These are phyloP conservation scores for Augochlora pura DNA, from an alignment of 1,140 invertebrate genomes.

Conservation along the genomic window DNA sequence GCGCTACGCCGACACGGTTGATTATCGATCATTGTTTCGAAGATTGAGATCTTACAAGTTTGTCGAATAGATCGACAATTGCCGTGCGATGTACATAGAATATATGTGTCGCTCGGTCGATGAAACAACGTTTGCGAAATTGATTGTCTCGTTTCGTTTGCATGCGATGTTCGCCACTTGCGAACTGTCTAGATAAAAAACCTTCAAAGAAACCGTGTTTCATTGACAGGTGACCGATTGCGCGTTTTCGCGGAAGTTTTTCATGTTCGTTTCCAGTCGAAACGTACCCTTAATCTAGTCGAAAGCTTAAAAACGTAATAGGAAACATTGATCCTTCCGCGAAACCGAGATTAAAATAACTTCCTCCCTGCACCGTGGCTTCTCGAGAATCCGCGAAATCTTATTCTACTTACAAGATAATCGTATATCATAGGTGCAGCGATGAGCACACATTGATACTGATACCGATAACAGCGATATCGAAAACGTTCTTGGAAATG, in stretches of 20 bases:
- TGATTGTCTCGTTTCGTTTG: constrained; percentile 47
- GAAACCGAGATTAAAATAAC: neutral
- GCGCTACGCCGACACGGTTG: neutral
- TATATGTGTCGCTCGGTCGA: constrained; percentile 2
- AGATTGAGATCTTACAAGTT: neutral
- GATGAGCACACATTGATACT: no score
- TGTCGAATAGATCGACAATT: no score
- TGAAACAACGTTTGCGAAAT: constrained; percentile 35
- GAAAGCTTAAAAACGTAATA: neutral
- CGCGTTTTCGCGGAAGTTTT: neutral
- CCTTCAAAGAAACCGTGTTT: neutral
- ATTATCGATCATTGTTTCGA: neutral
- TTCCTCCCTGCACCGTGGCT: neutral
- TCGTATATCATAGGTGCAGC: neutral
- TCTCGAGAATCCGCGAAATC: neutral
- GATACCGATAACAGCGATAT: neutral
- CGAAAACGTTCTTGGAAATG: no score
- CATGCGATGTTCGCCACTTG: neutral
- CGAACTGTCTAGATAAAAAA: neutral
- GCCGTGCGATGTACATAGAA: neutral
- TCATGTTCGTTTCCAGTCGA: neutral
- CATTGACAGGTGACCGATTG: neutral
- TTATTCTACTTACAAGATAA: constrained; percentile 1
- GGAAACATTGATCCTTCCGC: constrained; percentile 7
- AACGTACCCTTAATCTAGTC: constrained; percentile 4